phyloP scores from a whole-genome alignment of 2,113 vertebrate genomes.

The Grammomys dolichurus region DNA sequence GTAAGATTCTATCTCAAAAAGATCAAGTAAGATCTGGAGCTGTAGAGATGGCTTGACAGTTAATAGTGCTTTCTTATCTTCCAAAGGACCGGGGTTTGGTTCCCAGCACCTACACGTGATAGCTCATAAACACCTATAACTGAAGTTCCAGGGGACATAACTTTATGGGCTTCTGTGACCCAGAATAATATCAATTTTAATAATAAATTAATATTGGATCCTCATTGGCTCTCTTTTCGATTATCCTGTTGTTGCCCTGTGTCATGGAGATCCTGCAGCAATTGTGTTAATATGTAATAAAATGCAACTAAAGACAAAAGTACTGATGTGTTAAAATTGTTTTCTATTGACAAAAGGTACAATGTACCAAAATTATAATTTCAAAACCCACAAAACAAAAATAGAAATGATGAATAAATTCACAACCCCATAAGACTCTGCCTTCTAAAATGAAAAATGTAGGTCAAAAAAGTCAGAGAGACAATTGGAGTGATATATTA shows the following conservation, averaged over 20 bases:
- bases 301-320: too few species aligned
- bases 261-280: too few species aligned
- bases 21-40: not conserved
- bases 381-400: not conserved
- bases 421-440: not conserved
- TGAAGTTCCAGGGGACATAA: not conserved
- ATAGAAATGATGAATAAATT: not conserved
- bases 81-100: not conserved
- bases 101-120: not conserved
- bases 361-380: not conserved
- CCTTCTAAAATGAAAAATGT: not conserved
- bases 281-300: too few species aligned
- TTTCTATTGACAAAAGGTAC: not conserved
- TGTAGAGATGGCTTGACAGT: not conserved
- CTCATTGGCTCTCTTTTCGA: too few species aligned
- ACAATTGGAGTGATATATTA: not conserved
- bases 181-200: too few species aligned
- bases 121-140: not conserved
- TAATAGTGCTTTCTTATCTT: not conserved
- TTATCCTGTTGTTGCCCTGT: too few species aligned
- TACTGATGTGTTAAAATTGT: not conserved
- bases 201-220: too few species aligned
- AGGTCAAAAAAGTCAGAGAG: not conserved
- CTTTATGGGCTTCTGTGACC: not conserved
- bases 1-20: not conserved